phyloP scores from a whole-genome alignment of 2,113 vertebrate genomes.

The Gopherus evgoodei region DNA sequence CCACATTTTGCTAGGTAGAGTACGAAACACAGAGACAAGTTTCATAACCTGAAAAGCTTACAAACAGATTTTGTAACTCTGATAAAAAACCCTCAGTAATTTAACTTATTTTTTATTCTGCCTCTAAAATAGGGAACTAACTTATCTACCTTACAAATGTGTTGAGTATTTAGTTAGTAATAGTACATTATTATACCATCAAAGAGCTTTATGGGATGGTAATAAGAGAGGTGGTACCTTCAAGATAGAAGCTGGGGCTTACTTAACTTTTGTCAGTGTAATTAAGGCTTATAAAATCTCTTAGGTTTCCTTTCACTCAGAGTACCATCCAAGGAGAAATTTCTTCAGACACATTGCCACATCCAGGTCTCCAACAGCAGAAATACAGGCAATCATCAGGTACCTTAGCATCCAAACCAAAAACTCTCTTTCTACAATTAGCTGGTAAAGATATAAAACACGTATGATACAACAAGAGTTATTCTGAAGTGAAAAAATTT shows the following conservation, averaged over 20 bases:
- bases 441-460: rapidly evolving
- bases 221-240: neutral
- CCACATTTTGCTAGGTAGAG: neutral
- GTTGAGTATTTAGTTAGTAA: neutral
- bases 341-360: neutral
- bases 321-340: neutral
- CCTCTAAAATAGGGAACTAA: rapidly evolving
- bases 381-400: neutral
- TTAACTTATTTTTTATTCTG: neutral
- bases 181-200: neutral
- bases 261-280: neutral
- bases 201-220: rapidly evolving
- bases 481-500: neutral
- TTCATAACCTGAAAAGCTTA: neutral
- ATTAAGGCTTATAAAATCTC: neutral
- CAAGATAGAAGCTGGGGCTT: rapidly evolving
- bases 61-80: neutral
- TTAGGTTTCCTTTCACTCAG: neutral
- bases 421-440: neutral
- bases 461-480: neutral
- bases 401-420: rapidly evolving
- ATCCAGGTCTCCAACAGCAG: neutral
- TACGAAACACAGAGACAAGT: neutral
- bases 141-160: neutral
- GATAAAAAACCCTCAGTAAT: neutral